Base-by-base conservation (phyloP, 2,888 invertebrate genomes). In the Unio delphinus region DNA sequence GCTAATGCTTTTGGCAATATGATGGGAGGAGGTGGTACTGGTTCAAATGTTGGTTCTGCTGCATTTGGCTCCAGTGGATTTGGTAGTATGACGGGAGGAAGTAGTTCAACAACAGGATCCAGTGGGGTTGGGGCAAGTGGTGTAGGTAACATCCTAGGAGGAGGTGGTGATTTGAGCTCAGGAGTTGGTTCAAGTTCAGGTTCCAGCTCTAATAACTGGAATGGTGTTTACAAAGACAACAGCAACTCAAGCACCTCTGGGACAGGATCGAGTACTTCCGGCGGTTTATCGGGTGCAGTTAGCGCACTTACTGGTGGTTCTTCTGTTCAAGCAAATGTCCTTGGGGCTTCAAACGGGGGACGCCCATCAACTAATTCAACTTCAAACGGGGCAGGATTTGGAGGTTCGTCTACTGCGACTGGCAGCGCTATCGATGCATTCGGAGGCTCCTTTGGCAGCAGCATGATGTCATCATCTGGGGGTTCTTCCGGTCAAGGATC, bases 211-310 rank as follows among this genome's bases (percentile, higher is more conserved):
- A 15, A 15, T 2, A 45, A 45, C 3, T 72, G 72, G 74, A 69
- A 72, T 59, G 72, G 69, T 23, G 66, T 69, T 64, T 72, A 72
- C 26, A 72, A 69, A 23, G 74, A 68, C 54, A 65, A 15, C 8
- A 45, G 8, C 45, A 45, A 45, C 45, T 63, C 18, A 26, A 17
- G 54, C 17, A 65, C 71, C 15, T 64, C 70, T 23, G 66, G 66
- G n/a, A 64, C 70, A n/a, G 66, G 54, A 17, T 69, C 65, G 56
- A 59, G 64, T 20, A 60, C 68, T 18, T 60, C 45, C 26, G 67
- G 72, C 55, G 61, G 71, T 17, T 67, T 67, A n/a, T 60, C 61
- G 20, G 61, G 58, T 1, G 60, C 66, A 5, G 61, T 67, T 64
- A 64, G 64, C 7, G 61, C 67, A 58, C 20, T 26, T 5, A 23